phyloP scores from a whole-genome alignment of 2,797 vertebrate genomes.

The Paratrypauchen microcephalus region DNA sequence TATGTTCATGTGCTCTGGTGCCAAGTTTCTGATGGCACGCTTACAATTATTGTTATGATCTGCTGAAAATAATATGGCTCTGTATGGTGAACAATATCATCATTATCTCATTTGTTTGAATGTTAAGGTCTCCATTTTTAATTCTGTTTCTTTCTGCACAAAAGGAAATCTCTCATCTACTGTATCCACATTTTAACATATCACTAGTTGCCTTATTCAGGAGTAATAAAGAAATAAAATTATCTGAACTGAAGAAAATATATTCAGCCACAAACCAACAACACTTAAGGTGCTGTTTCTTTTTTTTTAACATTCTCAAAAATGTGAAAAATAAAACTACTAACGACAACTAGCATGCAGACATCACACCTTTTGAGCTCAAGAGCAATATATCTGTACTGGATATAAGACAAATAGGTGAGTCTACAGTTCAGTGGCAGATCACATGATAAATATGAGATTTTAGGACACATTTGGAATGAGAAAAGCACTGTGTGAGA shows the following conservation, averaged over 20 bases:
- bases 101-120: slow-evolving; percentile 2
- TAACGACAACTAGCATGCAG: too few relatives aligned
- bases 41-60: slow-evolving; percentile 9
- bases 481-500: neutral
- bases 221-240: neutral
- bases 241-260: neutral
- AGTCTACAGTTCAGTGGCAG: neutral
- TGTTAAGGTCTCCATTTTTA: neutral
- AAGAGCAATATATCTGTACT: too few relatives aligned
- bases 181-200: neutral
- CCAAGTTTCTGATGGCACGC: neutral
- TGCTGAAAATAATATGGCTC: slow-evolving; percentile 7
- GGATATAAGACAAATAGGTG: neutral
- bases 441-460: neutral
- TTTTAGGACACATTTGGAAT: neutral
- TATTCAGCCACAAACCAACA: neutral
- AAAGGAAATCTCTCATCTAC: neutral
- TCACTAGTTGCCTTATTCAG: neutral
- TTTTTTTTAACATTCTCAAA: too few relatives aligned
- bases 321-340: too few relatives aligned
- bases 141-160: neutral
- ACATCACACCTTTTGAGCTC: too few relatives aligned
- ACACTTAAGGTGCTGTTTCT: too few relatives aligned
- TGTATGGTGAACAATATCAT: slow-evolving; percentile 1
- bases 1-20: neutral